Conservation (phyloP, 2,113 vertebrate genomes). For the Bagarius yarrelli region DNA sequence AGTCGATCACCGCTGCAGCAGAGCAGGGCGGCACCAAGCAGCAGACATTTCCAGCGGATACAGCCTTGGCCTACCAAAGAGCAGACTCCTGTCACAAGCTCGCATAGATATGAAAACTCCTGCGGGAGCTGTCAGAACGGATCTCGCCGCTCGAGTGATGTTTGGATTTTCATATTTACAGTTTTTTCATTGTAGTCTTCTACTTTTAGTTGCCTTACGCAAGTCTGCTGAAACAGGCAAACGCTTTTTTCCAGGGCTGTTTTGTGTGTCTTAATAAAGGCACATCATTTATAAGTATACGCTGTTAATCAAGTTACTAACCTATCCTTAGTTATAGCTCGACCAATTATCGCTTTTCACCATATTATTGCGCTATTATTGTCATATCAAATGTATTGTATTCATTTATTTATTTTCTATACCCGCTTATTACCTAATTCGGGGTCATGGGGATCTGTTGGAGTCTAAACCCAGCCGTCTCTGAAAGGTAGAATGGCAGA, state of each 20-base stretch:
- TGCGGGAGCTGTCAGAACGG: background rate
- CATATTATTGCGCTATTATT: no score
- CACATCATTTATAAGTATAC: no score
- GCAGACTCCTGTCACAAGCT: constrained; percentile 56
- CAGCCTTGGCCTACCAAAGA: constrained; percentile 66
- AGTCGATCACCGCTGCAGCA: constrained; percentile 60
- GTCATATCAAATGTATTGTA: no score
- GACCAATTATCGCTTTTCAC: no score
- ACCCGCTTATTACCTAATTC: no score
- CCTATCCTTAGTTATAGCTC: no score
- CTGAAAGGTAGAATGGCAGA: no score
- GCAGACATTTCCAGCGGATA: constrained; percentile 73
- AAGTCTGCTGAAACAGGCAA: constrained; percentile 11
- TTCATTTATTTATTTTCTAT: no score
- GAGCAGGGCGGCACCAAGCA: constrained; percentile 59
- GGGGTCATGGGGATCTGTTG: no score
- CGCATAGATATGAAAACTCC: constrained; percentile 25
- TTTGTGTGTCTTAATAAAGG: background rate
- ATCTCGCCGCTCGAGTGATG: constrained; percentile 16
- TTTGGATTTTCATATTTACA: constrained; percentile 26
- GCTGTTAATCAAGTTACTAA: background rate
- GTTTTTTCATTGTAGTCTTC: background rate
- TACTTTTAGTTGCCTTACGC: constrained; percentile 21
- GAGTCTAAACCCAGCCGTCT: no score
- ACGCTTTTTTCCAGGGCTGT: background rate